Conservation (phyloP, 1,140 invertebrate genomes). For the Dinoponera quadriceps region DNA sequence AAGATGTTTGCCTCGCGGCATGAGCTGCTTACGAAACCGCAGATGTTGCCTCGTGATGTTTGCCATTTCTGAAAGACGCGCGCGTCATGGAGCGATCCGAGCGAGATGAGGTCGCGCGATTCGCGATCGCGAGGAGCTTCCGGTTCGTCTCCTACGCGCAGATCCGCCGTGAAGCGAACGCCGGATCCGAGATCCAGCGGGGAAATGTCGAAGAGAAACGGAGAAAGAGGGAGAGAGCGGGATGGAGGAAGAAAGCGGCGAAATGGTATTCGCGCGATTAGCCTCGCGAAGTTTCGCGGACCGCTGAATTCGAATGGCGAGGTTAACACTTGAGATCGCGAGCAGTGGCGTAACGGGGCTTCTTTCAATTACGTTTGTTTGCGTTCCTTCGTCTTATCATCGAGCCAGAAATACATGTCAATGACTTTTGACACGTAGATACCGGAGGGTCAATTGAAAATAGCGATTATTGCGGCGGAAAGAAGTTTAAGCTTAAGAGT, state of each 20-base stretch:
- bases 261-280: constrained; percentile 68
- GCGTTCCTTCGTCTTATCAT: neutral
- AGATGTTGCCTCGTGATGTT: constrained; percentile 48
- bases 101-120: constrained; percentile 33
- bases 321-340: constrained; percentile 29
- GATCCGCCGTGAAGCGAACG: constrained; percentile 9
- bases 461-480: neutral
- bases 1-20: constrained; percentile 34
- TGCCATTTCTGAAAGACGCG: constrained; percentile 36
- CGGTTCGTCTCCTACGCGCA: neutral
- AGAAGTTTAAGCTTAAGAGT: no score
- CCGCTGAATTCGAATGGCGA: constrained; percentile 61
- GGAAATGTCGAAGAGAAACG: constrained; percentile 43
- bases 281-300: constrained; percentile 62
- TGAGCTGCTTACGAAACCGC: constrained; percentile 42
- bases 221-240: neutral
- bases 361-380: constrained; percentile 1
- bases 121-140: constrained; percentile 34
- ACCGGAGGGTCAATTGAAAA: neutral
- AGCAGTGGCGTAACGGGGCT: neutral
- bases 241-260: neutral
- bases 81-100: neutral
- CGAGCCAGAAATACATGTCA: neutral
- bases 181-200: constrained; percentile 2
- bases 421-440: neutral